Evolutionary conservation across 2,113 vertebrate genomes (phyloP).

Genomic region (Microcebus ravelobensis): DNA sequence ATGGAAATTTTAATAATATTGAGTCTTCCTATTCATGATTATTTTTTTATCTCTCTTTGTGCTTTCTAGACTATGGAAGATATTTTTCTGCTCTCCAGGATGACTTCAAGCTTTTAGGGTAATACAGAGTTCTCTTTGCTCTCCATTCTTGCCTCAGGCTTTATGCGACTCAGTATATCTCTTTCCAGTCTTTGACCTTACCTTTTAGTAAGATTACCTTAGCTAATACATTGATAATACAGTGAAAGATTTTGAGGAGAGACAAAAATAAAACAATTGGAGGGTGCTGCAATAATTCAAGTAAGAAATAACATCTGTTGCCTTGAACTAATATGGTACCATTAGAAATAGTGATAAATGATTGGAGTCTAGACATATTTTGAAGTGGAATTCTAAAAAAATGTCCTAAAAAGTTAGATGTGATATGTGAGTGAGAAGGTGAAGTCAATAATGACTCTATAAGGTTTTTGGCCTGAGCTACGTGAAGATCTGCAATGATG

Average conservation of each 20-base stretch:
- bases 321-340: neutral
- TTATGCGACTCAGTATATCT: neutral
- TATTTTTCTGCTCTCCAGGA: neutral
- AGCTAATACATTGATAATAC: neutral
- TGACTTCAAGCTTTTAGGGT: neutral
- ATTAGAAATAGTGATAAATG: neutral
- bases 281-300: neutral
- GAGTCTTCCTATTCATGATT: neutral
- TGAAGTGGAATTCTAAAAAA: neutral
- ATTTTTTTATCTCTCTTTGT: neutral
- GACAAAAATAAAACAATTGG: neutral
- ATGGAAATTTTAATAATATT: neutral
- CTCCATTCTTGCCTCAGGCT: neutral
- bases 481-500: neutral
- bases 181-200: neutral
- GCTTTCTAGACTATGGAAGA: neutral
- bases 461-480: neutral
- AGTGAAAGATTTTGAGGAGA: neutral
- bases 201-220: neutral
- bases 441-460: neutral
- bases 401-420: neutral
- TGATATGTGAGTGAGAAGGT: neutral
- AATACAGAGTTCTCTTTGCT: neutral
- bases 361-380: neutral
- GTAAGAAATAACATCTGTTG: neutral